Conservation (phyloP, 1,140 invertebrate species). For the Sarcophaga bullata region DNA sequence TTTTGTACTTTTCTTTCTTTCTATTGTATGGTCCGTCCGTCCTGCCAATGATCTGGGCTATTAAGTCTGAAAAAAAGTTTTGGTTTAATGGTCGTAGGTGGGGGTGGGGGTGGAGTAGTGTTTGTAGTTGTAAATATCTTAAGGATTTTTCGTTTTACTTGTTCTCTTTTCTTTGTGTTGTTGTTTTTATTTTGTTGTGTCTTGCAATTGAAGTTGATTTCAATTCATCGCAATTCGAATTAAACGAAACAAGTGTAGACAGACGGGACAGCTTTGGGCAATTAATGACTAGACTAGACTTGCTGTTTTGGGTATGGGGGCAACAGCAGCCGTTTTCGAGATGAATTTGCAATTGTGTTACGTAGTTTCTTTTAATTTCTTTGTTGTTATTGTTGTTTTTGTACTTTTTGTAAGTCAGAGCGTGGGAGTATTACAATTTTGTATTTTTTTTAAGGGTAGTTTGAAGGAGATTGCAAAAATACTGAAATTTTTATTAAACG, state of each 20-base stretch:
- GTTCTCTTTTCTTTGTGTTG: neutral
- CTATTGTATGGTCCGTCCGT: neutral
- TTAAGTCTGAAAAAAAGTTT: neutral
- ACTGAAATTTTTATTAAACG: too few species aligned
- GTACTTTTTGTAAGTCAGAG: too few species aligned
- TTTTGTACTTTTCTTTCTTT: neutral
- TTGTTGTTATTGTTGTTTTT: too few species aligned
- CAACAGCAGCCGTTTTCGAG: neutral
- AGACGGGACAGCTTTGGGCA: neutral
- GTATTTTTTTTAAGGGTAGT: too few species aligned
- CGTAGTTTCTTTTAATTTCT: neutral
- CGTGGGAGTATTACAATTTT: too few species aligned
- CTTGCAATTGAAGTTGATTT: neutral
- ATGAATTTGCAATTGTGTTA: neutral
- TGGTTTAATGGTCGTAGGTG: too few species aligned
- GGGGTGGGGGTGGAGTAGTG: too few species aligned
- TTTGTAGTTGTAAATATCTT: too few species aligned
- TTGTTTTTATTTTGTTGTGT: neutral
- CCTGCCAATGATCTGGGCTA: neutral
- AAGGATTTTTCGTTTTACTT: neutral
- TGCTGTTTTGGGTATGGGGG: too few species aligned
- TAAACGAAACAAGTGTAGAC: too few species aligned
- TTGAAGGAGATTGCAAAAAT: too few species aligned
- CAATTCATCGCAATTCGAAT: too few species aligned
- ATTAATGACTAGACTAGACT: neutral